These are phyloP conservation scores for Drosophila paramelanica DNA, from an alignment of 2,888 invertebrate species.

Conservation along the genomic window DNA sequence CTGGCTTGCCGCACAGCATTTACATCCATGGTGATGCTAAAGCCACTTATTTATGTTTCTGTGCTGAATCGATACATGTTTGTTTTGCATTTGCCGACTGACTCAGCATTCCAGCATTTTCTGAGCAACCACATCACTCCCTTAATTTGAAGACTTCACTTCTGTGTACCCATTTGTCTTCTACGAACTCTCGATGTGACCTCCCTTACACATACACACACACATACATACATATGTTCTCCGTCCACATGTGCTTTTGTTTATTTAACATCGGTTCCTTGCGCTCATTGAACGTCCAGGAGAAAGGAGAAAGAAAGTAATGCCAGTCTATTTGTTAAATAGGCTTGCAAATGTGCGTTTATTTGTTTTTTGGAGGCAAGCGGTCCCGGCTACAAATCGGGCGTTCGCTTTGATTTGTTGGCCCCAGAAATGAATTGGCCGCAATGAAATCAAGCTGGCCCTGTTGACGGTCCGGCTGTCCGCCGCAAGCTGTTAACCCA, in stretches of 20 bases:
- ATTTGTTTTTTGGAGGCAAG: constrained; percentile 29
- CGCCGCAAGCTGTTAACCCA: constrained; percentile 80
- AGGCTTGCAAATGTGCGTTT: constrained; percentile 72
- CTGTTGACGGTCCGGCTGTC: constrained; percentile 23
- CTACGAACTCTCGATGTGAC: neutral
- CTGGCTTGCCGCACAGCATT: neutral
- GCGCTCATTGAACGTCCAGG: constrained; percentile 21
- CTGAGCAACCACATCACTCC: neutral
- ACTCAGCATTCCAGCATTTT: neutral
- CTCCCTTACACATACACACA: neutral
- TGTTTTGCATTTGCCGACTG: neutral
- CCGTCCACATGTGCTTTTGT: constrained; percentile 13
- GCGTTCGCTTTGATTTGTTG: constrained; percentile 73
- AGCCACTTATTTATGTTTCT: neutral
- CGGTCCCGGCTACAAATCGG: constrained; percentile 54
- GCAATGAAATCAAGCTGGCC: constrained; percentile 48
- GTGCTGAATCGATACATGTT: neutral
- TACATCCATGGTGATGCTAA: neutral
- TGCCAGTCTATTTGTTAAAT: constrained; percentile 72
- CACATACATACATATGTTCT: constrained; percentile 1
- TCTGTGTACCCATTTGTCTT: constrained; percentile 27
- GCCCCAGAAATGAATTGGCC: constrained; percentile 59
- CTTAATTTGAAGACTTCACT: constrained; percentile 1
- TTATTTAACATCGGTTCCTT: constrained; percentile 1
- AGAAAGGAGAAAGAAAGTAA: constrained; percentile 35